phyloP scores from a whole-genome alignment of 2,888 invertebrate genomes.

The Phlogophora meticulosa region DNA sequence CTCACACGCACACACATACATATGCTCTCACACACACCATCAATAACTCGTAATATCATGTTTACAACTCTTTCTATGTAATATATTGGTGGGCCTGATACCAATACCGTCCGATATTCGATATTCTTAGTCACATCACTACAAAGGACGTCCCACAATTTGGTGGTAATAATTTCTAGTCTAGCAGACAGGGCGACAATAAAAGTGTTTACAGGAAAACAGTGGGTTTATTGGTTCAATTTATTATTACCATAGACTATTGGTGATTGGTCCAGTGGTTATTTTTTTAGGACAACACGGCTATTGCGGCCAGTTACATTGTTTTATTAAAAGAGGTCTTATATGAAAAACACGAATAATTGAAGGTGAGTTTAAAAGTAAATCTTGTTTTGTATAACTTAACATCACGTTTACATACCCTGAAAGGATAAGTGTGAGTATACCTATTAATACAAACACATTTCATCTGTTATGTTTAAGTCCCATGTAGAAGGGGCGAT shows the following conservation, averaged over 20 bases:
- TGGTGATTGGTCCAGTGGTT: slow-evolving; percentile 13
- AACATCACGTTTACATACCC: too few relatives aligned
- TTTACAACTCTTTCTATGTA: too few relatives aligned
- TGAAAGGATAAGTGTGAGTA: too few relatives aligned
- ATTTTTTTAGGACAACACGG: slow-evolving; percentile 19
- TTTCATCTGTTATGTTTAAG: too few relatives aligned
- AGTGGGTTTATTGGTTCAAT: slow-evolving; percentile 51
- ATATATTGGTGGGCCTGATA: too few relatives aligned
- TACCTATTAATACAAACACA: too few relatives aligned
- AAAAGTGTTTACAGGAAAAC: slow-evolving; percentile 67
- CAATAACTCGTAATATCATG: too few relatives aligned
- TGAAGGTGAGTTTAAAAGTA: too few relatives aligned
- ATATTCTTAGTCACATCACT: slow-evolving; percentile 38
- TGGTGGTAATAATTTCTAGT: slow-evolving; percentile 57
- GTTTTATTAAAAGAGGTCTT: background rate
- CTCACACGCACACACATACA: too few relatives aligned
- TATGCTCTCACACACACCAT: too few relatives aligned
- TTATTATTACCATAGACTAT: slow-evolving; percentile 55
- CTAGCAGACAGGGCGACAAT: slow-evolving; percentile 51
- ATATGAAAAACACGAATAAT: background rate
- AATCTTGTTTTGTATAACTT: too few relatives aligned
- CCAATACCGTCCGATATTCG: background rate
- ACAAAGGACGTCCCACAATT: slow-evolving; percentile 36
- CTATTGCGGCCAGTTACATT: background rate
- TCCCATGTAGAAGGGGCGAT: too few relatives aligned